Conservation (phyloP, 2,888 invertebrate species). For the Apodemia mormo region DNA sequence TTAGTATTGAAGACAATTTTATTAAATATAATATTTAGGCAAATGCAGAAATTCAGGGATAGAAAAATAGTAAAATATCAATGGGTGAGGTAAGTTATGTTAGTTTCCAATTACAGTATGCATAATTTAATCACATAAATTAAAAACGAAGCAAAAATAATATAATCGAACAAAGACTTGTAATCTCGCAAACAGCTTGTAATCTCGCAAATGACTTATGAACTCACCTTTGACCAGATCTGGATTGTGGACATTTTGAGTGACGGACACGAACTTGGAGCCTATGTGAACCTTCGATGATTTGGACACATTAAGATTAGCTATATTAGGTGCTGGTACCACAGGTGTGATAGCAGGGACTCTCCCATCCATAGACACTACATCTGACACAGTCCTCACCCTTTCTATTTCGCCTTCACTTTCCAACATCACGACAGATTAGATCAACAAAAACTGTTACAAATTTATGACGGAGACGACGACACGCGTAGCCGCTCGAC, state of each 20-base stretch:
- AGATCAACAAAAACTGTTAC: conserved; percentile 39
- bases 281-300: conserved; percentile 65
- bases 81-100: no score
- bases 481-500: conserved; percentile 43
- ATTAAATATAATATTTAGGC: no score
- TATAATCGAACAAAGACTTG: neutral
- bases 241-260: conserved; percentile 63
- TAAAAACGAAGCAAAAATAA: neutral
- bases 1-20: no score
- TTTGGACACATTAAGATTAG: conserved; percentile 58
- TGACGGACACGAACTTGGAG: conserved; percentile 63
- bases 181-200: neutral
- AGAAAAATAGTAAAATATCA: no score
- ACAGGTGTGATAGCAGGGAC: conserved; percentile 40
- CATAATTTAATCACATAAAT: no score
- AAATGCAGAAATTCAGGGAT: no score
- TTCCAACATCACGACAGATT: conserved; percentile 49
- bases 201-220: neutral
- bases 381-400: conserved; percentile 34
- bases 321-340: conserved; percentile 46
- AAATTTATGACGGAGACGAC: conserved; percentile 44
- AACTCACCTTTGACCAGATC: conserved; percentile 70
- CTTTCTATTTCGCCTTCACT: conserved; percentile 40
- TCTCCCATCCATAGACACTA: conserved; percentile 41
- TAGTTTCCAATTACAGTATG: no score